Base-by-base conservation (phyloP, 2,113 vertebrate genomes). In the Gopherus flavomarginatus region DNA sequence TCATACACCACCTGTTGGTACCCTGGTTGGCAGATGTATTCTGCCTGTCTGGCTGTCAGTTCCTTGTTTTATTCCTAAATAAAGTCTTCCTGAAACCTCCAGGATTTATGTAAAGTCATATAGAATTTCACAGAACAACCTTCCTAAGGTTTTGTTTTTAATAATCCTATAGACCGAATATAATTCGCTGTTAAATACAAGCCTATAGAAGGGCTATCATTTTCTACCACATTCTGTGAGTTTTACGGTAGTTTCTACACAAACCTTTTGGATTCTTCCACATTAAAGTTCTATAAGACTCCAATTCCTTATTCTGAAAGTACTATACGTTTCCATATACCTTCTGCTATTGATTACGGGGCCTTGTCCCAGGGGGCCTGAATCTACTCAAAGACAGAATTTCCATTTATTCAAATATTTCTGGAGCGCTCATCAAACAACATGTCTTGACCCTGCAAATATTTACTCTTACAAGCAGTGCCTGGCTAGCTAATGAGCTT, bases 241-340 rank as follows among this genome's bases (percentile, higher is more conserved):
- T 77, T 77, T 77, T 77, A 27, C 10, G 13, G 12, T 47, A 44
- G 31, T 27, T 56, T 10, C 35, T 27, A 9, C 1, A 19, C 12
- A 8, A 62, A 6, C 17, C 3, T 0, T 1, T 38, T 4, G 11
- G 2, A 22, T 83, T 42, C 78, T 21, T 52, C 42, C 3, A 17
- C 38, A 13, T 29, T 0, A 17, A 38, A n/a, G 11, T 35, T 31
- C 27, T 6, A 1, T 22, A 21, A 8, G 35, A 53, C 49, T 38
- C 19, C 19, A 38, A 21, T 0, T 5, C 83, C 57, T 14, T 53
- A 77, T 14, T 52, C 78, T 38, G 50, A 22, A 78, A 78, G 42
- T 16, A 47, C n/a, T 0, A 14, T 35, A 69, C 19, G 24, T 5
- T 86, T 79, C 87, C 85, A 88, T 16, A 38, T 12, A 4, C 42